Percentiles rank a stretch among this genome's conserved stretches.
Evolutionary conservation across 2,797 vertebrate species (phyloP).

Genomic region (Xerus rutilus): DNA sequence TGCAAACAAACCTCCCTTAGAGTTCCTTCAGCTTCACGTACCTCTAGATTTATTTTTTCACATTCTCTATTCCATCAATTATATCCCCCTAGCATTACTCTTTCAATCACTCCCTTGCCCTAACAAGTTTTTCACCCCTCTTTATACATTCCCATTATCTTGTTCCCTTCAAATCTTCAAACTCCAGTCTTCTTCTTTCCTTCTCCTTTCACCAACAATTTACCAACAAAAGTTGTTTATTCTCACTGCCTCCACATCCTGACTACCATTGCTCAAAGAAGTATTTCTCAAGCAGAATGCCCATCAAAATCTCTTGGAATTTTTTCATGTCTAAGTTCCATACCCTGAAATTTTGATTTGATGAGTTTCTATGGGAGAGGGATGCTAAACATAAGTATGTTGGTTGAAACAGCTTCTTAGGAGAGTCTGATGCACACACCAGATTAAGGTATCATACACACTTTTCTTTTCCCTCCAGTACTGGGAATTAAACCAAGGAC

Average conservation of each 20-base stretch:
- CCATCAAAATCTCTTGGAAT: slow-evolving; percentile 22
- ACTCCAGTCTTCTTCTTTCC: background rate
- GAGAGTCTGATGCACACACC: background rate
- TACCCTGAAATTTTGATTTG: slow-evolving; percentile 31
- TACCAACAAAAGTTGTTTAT: background rate
- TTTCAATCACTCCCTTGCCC: background rate
- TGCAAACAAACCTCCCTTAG: slow-evolving; percentile 23
- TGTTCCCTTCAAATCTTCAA: slow-evolving; percentile 22
- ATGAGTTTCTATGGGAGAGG: background rate
- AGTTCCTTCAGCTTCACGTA: background rate
- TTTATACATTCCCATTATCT: background rate
- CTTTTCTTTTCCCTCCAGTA: no score
- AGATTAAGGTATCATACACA: slow-evolving; percentile 35
- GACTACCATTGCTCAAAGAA: slow-evolving; percentile 4
- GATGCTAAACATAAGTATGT: background rate
- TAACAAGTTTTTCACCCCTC: slow-evolving; percentile 9
- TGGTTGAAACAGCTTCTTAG: background rate
- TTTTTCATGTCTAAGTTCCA: slow-evolving; percentile 24
- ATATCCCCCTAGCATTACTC: background rate
- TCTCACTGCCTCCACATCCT: slow-evolving; percentile 20
- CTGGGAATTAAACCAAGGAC: no score
- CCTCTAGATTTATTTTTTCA: background rate
- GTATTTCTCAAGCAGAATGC: background rate
- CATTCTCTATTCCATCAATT: background rate
- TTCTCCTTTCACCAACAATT: slow-evolving; percentile 19